Base-by-base conservation (phyloP, 92 coral and sea anemone genomes). In the Phymanthus crucifer region DNA sequence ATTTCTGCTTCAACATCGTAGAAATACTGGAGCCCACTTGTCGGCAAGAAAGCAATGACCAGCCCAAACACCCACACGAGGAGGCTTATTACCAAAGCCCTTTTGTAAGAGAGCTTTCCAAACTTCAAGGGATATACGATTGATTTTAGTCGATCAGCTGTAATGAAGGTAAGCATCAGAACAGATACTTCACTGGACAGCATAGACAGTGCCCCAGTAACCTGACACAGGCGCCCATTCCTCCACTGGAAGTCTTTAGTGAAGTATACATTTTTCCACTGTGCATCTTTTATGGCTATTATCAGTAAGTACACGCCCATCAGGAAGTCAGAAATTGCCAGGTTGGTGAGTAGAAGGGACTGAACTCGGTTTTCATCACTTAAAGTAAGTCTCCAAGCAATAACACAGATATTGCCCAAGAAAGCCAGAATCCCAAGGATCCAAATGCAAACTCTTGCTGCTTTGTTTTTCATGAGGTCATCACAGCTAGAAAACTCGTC, bases 121-220 rank as follows among this genome's bases (percentile, higher is more conserved):
- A 86, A 40, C 24, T 54, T 84, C 38, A 93, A 83, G 2, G 94
- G 92, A 45, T 91, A 93, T 13, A 93, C 93, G 50, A 94, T 91
- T 31, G 90, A 89, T 61, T 89, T 40, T 26, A 94, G 75, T 57
- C 98, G 84, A 48, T 94, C 98, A 10, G 91, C 86, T 18, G 98
- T 94, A 26, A 94, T 94, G 6, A 94, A 46, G 7, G 98, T 84
- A 33, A 94, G 64, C 40, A 89, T 86, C 4, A 92, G 78, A 19
- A 94, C 98, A 19, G 98, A 94, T 1, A 85, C 97, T 46, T 94
- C 98, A 40, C 98, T 94, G 31, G 97, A 94, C 13, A 86, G 79
- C 80, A 93, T 81, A n/a, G 98, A 94, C 26, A 92, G 43, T 16
- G 88, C 87, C 26, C 98, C 98, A 50, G 97, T 87, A 36, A 87